These are phyloP conservation scores for Drosophila mayri DNA, from an alignment of 1,140 invertebrate species.

Conservation along the genomic window DNA sequence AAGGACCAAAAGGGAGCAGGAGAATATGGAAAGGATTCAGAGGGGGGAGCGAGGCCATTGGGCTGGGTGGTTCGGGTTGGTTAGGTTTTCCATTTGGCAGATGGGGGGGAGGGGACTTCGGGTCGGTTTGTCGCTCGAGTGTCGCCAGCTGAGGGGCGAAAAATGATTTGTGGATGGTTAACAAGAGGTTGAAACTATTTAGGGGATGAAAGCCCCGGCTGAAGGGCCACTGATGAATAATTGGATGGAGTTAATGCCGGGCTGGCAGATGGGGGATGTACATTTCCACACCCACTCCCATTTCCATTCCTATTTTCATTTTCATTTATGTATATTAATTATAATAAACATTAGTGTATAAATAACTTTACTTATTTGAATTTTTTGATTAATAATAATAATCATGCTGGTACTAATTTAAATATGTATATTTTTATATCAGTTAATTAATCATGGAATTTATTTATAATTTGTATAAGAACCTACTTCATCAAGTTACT, in stretches of 20 bases:
- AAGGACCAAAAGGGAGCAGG: conserved; percentile 20
- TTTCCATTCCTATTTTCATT: conserved; percentile 1
- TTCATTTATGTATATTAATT: conserved; percentile 43
- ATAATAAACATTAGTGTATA: conserved; percentile 27
- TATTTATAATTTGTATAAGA: background rate
- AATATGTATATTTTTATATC: background rate
- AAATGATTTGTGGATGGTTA: conserved; percentile 63
- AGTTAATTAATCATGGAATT: conserved; percentile 4
- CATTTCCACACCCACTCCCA: background rate
- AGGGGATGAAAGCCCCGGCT: conserved; percentile 50
- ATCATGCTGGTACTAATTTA: background rate
- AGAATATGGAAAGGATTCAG: background rate
- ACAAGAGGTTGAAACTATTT: conserved; percentile 63
- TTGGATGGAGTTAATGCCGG: conserved; percentile 42
- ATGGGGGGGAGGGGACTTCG: background rate
- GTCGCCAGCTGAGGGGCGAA: conserved; percentile 60
- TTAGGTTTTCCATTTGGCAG: conserved; percentile 42
- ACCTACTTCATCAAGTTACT: background rate
- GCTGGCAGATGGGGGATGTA: conserved; percentile 2
- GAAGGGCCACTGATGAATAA: conserved; percentile 42
- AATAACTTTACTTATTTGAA: background rate
- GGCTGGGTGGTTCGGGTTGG: conserved; percentile 29
- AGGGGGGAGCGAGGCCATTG: background rate
- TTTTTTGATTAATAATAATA: conserved; percentile 6
- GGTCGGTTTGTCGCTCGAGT: conserved; percentile 46